A percentile compares a stretch with the other conserved stretches of the same genome.
phyloP scores from a whole-genome alignment of 2,797 vertebrate species.

The Melanotaenia nigrans region DNA sequence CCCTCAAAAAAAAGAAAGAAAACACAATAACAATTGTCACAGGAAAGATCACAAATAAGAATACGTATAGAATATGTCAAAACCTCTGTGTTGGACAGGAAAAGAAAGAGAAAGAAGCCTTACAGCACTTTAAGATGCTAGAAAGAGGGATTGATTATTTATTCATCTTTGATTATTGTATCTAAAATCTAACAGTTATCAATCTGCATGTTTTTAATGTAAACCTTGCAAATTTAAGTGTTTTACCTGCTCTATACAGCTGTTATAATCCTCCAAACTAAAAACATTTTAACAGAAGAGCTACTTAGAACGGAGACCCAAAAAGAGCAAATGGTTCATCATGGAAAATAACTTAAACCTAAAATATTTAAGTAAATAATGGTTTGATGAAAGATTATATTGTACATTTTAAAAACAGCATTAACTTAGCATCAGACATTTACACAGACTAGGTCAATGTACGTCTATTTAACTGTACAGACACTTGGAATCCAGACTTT shows the following conservation, averaged over 20 bases:
- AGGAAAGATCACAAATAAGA: conserved; percentile 45
- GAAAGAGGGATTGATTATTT: neutral
- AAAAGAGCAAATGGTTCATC: neutral
- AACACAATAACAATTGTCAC: conserved; percentile 18
- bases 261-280: neutral
- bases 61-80: conserved; percentile 13
- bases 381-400: no score
- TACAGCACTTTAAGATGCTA: neutral
- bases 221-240: neutral
- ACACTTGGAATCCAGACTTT: neutral
- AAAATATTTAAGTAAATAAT: neutral
- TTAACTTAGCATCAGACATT: neutral
- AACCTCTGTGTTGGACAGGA: neutral
- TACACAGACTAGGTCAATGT: neutral
- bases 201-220: no score
- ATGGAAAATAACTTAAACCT: neutral
- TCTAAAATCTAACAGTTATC: neutral
- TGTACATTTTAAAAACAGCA: no score
- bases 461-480: no score
- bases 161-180: no score
- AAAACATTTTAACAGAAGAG: neutral
- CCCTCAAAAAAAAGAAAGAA: conserved; percentile 13
- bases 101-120: neutral
- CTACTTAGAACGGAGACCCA: neutral
- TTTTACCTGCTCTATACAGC: neutral